Base-by-base conservation (phyloP, 2,797 vertebrate genomes). In the Acanthurus leucopareius region DNA sequence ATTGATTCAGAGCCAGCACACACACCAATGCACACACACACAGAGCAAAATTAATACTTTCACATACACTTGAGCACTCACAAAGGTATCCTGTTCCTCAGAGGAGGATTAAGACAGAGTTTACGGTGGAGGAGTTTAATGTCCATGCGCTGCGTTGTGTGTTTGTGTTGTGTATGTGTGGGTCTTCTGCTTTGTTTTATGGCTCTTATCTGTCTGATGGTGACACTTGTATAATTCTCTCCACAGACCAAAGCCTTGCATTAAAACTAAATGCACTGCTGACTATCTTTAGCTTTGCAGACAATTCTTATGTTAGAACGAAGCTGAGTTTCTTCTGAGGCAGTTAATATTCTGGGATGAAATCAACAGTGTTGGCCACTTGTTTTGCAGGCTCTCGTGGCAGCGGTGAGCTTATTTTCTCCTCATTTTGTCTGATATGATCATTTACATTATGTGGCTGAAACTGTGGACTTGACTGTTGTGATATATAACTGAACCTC, bases 1-100 rank as follows among this genome's bases (percentile, higher is more conserved):
- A 82, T 75, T 72, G 80, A 85, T 74, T 72, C 42, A 4, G 40
- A 61, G 63, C 35, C 32, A 53, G 74, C 19, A 45, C 35, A 42
- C 69, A 49, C 40, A 53, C 48, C 45, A 28, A 57, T 56, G 38
- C 11, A 7, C 22, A 15, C 56, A 28, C 35, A 45, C 20, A 51
- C 64, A 67, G 44, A 42, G 48, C 42, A 19, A 28, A 66, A 48
- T 14, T 4, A 22, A 19, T 48, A 40, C 35, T 49, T 49, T 44
- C 48, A n/a, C 35, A 11, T 40, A 28, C 45, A 57, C 58, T 44
- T 16, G 6, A 32, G 10, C 54, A 28, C 11, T 38, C 17, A 57
- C 52, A 72, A 54, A 67, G 42, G 40, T 38, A 73, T 19, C 0
- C 3, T 45, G 56, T 38, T 56, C 28, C 45, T 38, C 42, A 22